Evolutionary conservation across 64 coral and sea anemone species (phyloP).

Genomic region (Stylophora pistillata): DNA sequence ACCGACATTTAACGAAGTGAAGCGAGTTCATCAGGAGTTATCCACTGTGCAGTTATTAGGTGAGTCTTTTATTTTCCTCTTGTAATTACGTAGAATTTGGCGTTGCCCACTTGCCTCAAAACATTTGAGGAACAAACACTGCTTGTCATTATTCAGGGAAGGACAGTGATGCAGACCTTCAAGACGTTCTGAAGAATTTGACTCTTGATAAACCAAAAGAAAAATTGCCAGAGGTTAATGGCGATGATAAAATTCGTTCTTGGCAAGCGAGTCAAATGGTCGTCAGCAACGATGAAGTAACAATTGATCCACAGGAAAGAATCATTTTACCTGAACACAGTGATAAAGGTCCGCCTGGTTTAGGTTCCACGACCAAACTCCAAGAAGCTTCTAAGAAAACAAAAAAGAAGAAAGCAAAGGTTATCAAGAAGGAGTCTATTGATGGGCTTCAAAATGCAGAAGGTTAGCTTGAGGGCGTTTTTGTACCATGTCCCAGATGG

Average conservation of each 20-base stretch:
- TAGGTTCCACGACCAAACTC: background rate
- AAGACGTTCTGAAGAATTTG: background rate
- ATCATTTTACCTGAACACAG: background rate
- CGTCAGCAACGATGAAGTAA: background rate
- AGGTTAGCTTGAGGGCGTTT: background rate
- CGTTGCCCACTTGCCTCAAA: no score
- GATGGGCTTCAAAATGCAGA: background rate
- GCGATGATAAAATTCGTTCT: background rate
- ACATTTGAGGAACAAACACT: no score
- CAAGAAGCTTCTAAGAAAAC: conserved; percentile 42
- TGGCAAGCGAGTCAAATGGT: background rate
- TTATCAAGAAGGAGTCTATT: background rate
- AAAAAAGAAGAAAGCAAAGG: conserved; percentile 50
- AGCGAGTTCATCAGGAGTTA: conserved; percentile 75
- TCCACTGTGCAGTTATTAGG: conserved; percentile 75
- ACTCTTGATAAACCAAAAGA: background rate
- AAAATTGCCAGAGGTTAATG: background rate
- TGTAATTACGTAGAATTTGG: no score
- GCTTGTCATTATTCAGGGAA: background rate
- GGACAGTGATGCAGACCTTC: conserved; percentile 10
- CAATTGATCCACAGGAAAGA: background rate
- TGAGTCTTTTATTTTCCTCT: conserved; percentile 17
- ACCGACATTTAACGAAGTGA: conserved; percentile 94
- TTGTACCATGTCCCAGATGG: no score
- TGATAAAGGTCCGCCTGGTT: background rate